A percentile compares a stretch with the other conserved stretches of the same genome.
These are phyloP conservation scores for Peromyscus californicus DNA, from an alignment of 2,113 vertebrate species.

Conservation along the genomic window DNA sequence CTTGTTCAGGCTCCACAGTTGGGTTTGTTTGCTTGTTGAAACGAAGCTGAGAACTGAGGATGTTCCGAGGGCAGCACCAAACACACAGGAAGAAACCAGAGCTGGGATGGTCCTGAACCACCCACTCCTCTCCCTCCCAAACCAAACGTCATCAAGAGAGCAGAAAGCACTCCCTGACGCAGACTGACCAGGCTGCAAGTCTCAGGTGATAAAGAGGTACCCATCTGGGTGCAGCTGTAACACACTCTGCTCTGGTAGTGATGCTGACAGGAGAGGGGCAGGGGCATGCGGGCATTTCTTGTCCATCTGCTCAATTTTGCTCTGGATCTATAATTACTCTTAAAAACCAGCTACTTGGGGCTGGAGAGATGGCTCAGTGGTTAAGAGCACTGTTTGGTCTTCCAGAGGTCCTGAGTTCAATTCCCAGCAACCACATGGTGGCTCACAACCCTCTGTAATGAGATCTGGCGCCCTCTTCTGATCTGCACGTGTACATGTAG, in stretches of 20 bases:
- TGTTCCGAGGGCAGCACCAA: background rate
- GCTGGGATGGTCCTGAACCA: background rate
- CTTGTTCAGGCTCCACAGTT: background rate
- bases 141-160: background rate
- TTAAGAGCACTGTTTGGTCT: too few relatives aligned
- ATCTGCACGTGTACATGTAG: too few relatives aligned
- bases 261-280: too few relatives aligned
- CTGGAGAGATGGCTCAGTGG: too few relatives aligned
- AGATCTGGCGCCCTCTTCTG: too few relatives aligned
- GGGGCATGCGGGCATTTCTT: background rate
- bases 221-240: too few relatives aligned
- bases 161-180: background rate
- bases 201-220: background rate
- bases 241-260: background rate
- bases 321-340: background rate
- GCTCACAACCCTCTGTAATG: too few relatives aligned
- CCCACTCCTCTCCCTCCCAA: background rate
- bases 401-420: too few relatives aligned
- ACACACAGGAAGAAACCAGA: background rate
- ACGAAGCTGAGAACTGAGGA: background rate
- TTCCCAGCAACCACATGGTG: too few relatives aligned
- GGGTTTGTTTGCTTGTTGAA: background rate
- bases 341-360: background rate
- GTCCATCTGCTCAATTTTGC: background rate
- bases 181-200: background rate